Evolutionary conservation across 2,888 invertebrate species (phyloP).

Genomic region (Zaprionus lineosus): DNA sequence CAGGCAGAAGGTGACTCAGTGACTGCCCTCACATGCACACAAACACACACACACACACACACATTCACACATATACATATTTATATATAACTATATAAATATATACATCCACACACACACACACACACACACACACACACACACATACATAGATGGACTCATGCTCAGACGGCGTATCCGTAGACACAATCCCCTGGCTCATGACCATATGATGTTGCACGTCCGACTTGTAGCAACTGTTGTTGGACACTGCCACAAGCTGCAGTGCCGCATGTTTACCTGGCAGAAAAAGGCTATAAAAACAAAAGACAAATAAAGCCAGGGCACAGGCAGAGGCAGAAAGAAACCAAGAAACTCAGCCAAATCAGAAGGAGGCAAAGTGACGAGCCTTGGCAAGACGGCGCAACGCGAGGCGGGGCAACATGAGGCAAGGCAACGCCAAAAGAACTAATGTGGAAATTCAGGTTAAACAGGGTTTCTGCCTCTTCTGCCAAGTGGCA

Average conservation of each 20-base stretch:
- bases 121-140: neutral
- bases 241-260: constrained; percentile 29
- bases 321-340: constrained; percentile 21
- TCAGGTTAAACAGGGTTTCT: constrained; percentile 77
- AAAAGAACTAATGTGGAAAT: constrained; percentile 69
- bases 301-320: constrained; percentile 69
- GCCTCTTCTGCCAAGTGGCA: constrained; percentile 7
- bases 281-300: constrained; percentile 72
- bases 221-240: constrained; percentile 27
- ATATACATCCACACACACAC: too few relatives aligned
- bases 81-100: too few relatives aligned
- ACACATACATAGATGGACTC: neutral
- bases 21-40: constrained; percentile 37
- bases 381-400: too few relatives aligned
- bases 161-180: neutral
- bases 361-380: constrained; percentile 4
- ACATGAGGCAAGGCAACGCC: constrained; percentile 4
- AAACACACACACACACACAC: neutral
- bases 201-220: constrained; percentile 50
- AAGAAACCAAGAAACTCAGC: constrained; percentile 10
- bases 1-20: constrained; percentile 36
- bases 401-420: constrained; percentile 16
- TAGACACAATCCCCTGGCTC: neutral
- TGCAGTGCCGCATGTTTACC: constrained; percentile 58
- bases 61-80: too few relatives aligned